A percentile compares a stretch with the other conserved stretches of the same genome.
Evolutionary conservation across 2,113 vertebrate species (phyloP).

Genomic region (Psittacula cyanocephala): DNA sequence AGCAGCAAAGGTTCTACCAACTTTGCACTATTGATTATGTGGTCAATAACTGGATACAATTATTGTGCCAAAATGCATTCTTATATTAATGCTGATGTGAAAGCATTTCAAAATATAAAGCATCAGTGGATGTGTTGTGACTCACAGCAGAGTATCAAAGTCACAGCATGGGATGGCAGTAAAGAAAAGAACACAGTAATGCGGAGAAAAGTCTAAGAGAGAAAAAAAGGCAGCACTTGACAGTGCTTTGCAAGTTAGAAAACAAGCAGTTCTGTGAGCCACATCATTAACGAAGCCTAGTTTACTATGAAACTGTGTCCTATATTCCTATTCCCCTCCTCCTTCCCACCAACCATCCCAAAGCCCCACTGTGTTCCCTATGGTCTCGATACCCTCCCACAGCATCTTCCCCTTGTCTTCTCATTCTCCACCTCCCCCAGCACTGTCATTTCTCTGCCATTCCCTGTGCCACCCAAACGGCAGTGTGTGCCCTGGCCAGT

Average conservation of each 20-base stretch:
- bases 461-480: fast-evolving
- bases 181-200: constrained; percentile 61
- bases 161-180: constrained; percentile 66
- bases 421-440: neutral
- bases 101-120: constrained; percentile 34
- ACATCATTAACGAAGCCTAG: constrained; percentile 50
- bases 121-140: constrained; percentile 19
- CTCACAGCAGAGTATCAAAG: constrained; percentile 62
- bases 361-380: neutral
- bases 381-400: neutral
- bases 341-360: neutral
- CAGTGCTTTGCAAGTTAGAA: constrained; percentile 54
- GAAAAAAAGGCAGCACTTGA: constrained; percentile 57
- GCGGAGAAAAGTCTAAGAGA: constrained; percentile 41
- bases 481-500: fast-evolving
- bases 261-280: constrained; percentile 42
- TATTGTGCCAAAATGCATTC: constrained; percentile 17
- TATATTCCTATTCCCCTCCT: constrained; percentile 41
- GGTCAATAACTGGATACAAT: constrained; percentile 12
- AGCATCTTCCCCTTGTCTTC: neutral
- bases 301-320: constrained; percentile 40
- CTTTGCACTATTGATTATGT: neutral
- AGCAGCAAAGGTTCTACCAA: neutral
- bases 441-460: neutral
- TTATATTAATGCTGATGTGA: constrained; percentile 20